Evolutionary conservation across 2,113 vertebrate genomes (phyloP).

Genomic region (Myotis yumanensis): DNA sequence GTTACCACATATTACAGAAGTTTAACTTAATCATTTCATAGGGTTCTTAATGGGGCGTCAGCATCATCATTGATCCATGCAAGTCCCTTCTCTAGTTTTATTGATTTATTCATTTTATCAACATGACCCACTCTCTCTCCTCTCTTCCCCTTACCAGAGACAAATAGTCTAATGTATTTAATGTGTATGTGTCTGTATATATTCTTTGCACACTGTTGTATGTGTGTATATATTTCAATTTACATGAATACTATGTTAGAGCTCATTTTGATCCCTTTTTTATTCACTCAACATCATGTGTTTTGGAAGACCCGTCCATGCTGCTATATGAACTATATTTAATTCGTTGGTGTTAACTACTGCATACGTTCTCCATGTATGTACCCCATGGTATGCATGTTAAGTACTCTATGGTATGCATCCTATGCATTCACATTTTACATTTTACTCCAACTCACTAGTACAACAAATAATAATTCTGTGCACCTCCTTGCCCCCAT

Average conservation of each 20-base stretch:
- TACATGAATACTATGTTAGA: neutral
- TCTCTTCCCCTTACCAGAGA: neutral
- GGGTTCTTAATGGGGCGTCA: neutral
- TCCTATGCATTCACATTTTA: neutral
- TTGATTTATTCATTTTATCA: neutral
- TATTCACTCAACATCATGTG: neutral
- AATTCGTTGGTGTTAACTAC: neutral
- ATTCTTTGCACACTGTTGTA: neutral
- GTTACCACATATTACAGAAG: neutral
- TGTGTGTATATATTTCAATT: neutral
- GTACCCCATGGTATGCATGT: neutral
- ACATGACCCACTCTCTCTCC: neutral
- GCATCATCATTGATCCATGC: neutral
- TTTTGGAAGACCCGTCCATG: neutral
- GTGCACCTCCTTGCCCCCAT: neutral
- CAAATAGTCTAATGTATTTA: neutral
- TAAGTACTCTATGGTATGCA: neutral
- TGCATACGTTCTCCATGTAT: neutral
- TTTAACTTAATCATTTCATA: neutral
- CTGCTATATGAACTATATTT: neutral
- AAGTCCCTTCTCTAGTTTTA: neutral
- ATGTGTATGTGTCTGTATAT: neutral
- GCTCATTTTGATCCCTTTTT: neutral
- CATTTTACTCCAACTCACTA: neutral
- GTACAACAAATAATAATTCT: neutral